Percentiles rank a stretch among this genome's conserved stretches.
phyloP scores from a whole-genome alignment of 2,797 vertebrate genomes.

The Catamblyrhynchus diadema region DNA sequence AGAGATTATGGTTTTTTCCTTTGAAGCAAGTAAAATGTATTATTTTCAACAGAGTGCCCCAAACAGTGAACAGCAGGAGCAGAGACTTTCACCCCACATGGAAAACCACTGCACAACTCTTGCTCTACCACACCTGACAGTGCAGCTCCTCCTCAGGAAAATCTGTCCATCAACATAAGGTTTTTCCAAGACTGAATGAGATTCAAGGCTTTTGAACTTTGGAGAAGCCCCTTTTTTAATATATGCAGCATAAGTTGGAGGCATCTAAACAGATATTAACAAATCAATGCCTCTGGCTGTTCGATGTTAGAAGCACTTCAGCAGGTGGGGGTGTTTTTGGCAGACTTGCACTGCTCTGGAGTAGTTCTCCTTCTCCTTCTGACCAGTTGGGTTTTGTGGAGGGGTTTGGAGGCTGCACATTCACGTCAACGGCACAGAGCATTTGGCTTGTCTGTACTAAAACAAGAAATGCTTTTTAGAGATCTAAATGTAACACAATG shows the following conservation, averaged over 20 bases:
- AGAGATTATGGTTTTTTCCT: background rate
- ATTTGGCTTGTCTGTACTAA: background rate
- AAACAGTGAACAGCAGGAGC: background rate
- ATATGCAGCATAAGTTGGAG: rapidly evolving
- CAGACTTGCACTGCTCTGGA: background rate
- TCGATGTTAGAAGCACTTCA: background rate
- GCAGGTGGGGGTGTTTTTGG: background rate
- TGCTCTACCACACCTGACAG: background rate
- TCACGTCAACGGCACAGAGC: background rate
- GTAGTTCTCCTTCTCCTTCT: background rate
- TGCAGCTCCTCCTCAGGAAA: background rate
- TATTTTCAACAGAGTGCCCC: background rate
- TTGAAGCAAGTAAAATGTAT: background rate
- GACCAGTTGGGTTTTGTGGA: background rate
- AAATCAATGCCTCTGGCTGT: background rate
- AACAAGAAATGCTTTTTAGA: background rate
- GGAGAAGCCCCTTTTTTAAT: background rate
- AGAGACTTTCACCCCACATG: background rate
- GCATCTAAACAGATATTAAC: background rate
- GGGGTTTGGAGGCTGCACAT: background rate
- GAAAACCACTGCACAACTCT: background rate
- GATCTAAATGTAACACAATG: background rate
- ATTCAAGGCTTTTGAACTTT: background rate
- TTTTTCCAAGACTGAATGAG: background rate
- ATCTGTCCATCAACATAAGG: background rate